Evolutionary conservation across 2,888 invertebrate genomes (phyloP), one percentile per base, ranked within the genome.

Genomic region (Pardosa pseudoannulata): DNA sequence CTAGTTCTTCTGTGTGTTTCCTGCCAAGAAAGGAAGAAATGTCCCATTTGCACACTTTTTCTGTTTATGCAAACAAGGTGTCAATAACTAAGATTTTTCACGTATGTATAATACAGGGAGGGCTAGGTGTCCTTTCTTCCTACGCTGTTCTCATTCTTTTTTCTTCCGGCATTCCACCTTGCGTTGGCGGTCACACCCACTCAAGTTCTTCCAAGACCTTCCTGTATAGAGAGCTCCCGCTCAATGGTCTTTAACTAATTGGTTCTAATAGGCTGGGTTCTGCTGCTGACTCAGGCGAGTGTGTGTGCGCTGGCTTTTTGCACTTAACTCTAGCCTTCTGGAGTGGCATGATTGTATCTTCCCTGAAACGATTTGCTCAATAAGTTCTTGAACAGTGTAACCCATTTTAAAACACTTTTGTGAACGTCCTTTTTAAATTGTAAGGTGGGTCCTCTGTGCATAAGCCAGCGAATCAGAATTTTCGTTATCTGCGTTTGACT

Each of bases 81-180:
- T 46, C 16, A 36, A 16, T 46, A 11, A 46, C 16, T 46, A 46
- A 16, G 46, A 6, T 16, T 46, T 46, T 16, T n/a, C n/a, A n/a
- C 46, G n/a, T n/a, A n/a, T 16, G 5, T 16, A 16, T 16, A 13
- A 7, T 16, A 7, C 2, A 46, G 23, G 23, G 23, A 56, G 56
- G 65, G 29, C 65, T 31, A 31, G 29, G 29, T 65, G 65, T 28
- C 65, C 29, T n/a, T 28, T 65, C 65, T 31, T 65, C 65, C 65
- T 13, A 65, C 65, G 29, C 16, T 56, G 56, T 23, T 23, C 56
- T 56, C 56, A 23, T 56, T 56, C 16, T n/a, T 29, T 31, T 65
- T 65, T 65, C 65, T 65, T 65, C 65, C 65, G 65, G 65, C 65
- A 65, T 65, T 65, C 65, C 65, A 65, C 65, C 65, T 65, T 65